Conservation (phyloP, 2,113 vertebrate genomes). For the Podarcis muralis region DNA sequence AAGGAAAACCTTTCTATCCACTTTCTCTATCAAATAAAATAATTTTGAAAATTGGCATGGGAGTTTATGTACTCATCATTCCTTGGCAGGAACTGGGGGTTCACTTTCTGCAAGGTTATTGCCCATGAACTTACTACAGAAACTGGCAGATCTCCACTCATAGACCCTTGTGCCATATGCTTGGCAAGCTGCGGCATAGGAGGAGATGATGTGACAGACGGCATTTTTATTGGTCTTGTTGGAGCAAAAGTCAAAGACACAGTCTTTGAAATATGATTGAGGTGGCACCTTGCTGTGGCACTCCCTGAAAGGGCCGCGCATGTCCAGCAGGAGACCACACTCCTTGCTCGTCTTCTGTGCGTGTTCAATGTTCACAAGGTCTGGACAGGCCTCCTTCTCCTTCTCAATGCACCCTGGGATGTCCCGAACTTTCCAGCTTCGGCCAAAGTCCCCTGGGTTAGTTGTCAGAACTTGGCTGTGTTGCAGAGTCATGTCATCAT, state of each 20-base stretch:
- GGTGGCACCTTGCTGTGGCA: constrained; percentile 13
- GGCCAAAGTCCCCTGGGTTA: constrained; percentile 70
- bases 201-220: constrained; percentile 9
- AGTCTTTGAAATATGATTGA: constrained; percentile 29
- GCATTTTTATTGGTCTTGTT: fast-evolving
- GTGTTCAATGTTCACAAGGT: fast-evolving
- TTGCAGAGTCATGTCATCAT: constrained; percentile 72
- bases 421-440: constrained; percentile 76
- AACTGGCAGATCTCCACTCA: neutral
- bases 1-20: no score
- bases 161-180: neutral
- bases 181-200: constrained; percentile 15
- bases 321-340: constrained; percentile 55
- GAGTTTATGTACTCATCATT: neutral
- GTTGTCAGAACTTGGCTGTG: constrained; percentile 51
- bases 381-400: constrained; percentile 23
- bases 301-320: constrained; percentile 6
- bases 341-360: neutral
- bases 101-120: neutral
- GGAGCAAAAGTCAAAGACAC: constrained; percentile 31
- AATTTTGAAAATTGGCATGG: no score
- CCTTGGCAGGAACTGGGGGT: neutral
- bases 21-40: no score
- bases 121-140: constrained; percentile 48
- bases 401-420: constrained; percentile 47